Conservation (phyloP, 1,140 invertebrate species). For the Cherax quadricarinatus region DNA sequence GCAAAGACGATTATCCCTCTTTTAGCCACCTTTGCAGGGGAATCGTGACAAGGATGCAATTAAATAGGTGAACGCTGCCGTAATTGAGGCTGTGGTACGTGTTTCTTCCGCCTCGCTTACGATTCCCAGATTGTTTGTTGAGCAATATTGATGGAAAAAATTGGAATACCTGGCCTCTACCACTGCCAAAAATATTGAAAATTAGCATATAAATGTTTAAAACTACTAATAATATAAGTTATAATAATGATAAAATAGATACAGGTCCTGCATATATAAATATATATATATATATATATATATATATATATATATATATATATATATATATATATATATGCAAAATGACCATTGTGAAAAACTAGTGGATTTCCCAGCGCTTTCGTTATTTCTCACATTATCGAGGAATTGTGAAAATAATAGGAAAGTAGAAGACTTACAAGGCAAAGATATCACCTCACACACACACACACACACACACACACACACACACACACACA, state of each 20-base stretch:
- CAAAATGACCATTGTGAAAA: no score
- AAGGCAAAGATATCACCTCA: no score
- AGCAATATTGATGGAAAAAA: no score
- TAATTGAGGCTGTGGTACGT: constrained; percentile 12
- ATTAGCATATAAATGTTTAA: no score
- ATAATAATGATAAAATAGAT: no score
- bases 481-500: neutral
- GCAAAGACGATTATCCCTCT: no score
- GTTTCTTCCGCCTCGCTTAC: neutral
- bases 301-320: constrained; percentile 27
- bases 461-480: neutral
- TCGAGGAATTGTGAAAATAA: neutral
- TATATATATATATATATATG: constrained; percentile 4
- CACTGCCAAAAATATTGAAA: no score
- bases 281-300: constrained; percentile 31
- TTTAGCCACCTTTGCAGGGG: neutral
- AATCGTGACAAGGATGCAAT: neutral
- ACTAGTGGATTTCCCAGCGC: no score
- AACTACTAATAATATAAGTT: no score
- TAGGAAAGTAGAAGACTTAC: no score
- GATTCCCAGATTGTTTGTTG: neutral
- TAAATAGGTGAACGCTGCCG: neutral
- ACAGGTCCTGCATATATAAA: neutral
- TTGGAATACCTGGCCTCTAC: no score
- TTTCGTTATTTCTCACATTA: neutral